Evolutionary conservation across 2,113 vertebrate genomes (phyloP), one percentile per base, ranked within the genome.

Genomic region (Tiliqua scincoides): DNA sequence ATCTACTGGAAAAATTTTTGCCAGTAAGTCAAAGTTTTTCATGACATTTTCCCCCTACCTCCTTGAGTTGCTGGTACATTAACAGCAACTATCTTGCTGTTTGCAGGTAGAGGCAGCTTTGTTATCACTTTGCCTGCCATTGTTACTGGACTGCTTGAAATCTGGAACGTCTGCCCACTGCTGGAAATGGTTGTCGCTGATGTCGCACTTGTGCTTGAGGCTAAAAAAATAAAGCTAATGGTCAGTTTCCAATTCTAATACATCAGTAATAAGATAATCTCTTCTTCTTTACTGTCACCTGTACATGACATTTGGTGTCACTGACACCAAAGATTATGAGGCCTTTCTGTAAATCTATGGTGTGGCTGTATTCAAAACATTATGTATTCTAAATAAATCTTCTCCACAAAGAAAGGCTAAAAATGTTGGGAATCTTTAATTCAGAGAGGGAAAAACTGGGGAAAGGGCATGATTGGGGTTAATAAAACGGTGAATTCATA

Each of bases 11-110:
- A 88, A 94, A 91, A 88, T 32, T 83, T 92, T n/a, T n/a, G n/a
- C n/a, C n/a, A n/a, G n/a, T 86, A 94, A 90, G 84, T 87, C 82
- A 94, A 92, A 95, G 93, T 93, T 90, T 91, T 94, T 94, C 89
- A 89, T 91, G 54, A 61, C 65, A 91, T 89, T 95, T 95, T 91
- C 92, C 87, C 91, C 94, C 90, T 98, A 99, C 98, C 99, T 99
- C 98, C 98, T 98, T 99, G 98, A 52, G 99, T 98, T 94, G 98
- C 97, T 94, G 98, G 98, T 95, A 99, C 97, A 93, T 99, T 99
- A 96, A 99, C 98, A 88, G 99, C 98, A 96, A 99, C 98, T 95
- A 99, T 98, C 97, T 99, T 99, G 98, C 99, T 99, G 97, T 99
- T 99, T 97, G 98, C 98, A 85, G 99, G 98, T 93, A 99, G 97